Percentiles rank a stretch among this genome's conserved stretches.
Conservation (phyloP, 2,888 invertebrate genomes). For the Scrobipalpa atriplicella region DNA sequence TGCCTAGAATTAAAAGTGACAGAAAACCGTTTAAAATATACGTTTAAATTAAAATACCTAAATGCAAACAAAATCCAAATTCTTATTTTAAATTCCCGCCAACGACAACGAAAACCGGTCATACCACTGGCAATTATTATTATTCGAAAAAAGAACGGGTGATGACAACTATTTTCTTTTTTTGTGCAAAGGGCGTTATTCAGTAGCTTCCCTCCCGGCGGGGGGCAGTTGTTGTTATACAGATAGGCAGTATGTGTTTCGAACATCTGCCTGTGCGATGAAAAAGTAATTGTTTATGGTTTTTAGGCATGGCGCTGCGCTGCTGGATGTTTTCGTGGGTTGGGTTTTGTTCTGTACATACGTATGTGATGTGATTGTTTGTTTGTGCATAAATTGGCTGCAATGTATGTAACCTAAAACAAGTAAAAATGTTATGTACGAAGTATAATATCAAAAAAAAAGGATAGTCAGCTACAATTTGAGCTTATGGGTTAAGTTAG, state of each 20-base stretch:
- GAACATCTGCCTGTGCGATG: constrained; percentile 63
- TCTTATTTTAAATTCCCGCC: not conserved
- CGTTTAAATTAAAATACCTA: too few species aligned
- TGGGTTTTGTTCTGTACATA: not conserved
- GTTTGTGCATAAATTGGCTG: not conserved
- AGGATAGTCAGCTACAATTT: too few species aligned
- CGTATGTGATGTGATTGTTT: too few species aligned
- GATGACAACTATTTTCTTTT: constrained; percentile 38
- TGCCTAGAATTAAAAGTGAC: not conserved
- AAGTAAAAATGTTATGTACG: too few species aligned
- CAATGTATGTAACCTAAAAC: too few species aligned
- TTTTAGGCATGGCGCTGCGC: constrained; percentile 8
- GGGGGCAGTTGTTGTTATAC: constrained; percentile 51
- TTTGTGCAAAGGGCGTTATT: constrained; percentile 38
- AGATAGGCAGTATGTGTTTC: constrained; percentile 50
- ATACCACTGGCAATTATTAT: constrained; percentile 61
- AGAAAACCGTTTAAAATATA: too few species aligned
- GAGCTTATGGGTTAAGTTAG: too few species aligned
- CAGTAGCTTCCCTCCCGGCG: constrained; percentile 36
- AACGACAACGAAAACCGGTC: constrained; percentile 40
- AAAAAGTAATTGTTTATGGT: constrained; percentile 58
- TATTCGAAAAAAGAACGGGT: constrained; percentile 56
- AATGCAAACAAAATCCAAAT: not conserved
- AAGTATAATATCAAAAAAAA: too few species aligned
- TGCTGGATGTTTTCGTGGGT: constrained; percentile 4